Conservation (phyloP, 1,140 invertebrate genomes). For the Dufourea novaeangliae region DNA sequence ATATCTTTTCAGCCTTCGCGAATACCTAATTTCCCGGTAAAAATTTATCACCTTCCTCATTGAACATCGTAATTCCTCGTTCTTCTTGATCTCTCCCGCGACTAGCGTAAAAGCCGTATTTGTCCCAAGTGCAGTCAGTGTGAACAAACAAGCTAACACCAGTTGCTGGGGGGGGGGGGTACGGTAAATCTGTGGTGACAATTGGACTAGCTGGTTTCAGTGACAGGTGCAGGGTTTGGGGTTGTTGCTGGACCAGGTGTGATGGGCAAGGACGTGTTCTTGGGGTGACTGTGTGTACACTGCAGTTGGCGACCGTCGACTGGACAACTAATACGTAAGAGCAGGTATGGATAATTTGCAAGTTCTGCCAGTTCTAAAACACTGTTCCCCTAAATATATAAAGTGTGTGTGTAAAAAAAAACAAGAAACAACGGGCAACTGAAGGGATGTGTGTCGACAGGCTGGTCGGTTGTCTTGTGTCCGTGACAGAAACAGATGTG, state of each 20-base stretch:
- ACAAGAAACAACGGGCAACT: constrained; percentile 28
- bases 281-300: constrained; percentile 42
- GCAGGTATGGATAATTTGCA: constrained; percentile 49
- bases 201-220: constrained; percentile 54
- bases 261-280: constrained; percentile 1
- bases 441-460: constrained; percentile 1
- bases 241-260: constrained; percentile 36
- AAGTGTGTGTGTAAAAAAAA: constrained; percentile 33
- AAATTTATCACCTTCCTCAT: no score
- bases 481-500: constrained; percentile 19
- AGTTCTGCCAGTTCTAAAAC: constrained; percentile 39
- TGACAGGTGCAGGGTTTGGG: no score
- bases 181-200: constrained; percentile 69
- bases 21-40: no score
- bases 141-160: constrained; percentile 81
- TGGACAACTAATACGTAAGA: constrained; percentile 58
- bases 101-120: constrained; percentile 74
- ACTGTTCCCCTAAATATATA: constrained; percentile 8
- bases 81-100: constrained; percentile 28
- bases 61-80: constrained; percentile 34
- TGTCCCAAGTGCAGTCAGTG: constrained; percentile 77
- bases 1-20: no score
- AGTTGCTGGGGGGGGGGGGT: constrained; percentile 79
- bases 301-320: constrained; percentile 32
- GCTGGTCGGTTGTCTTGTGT: constrained; percentile 10